phyloP scores from a whole-genome alignment of 2,888 invertebrate genomes.

The Ferrisia virgata region DNA sequence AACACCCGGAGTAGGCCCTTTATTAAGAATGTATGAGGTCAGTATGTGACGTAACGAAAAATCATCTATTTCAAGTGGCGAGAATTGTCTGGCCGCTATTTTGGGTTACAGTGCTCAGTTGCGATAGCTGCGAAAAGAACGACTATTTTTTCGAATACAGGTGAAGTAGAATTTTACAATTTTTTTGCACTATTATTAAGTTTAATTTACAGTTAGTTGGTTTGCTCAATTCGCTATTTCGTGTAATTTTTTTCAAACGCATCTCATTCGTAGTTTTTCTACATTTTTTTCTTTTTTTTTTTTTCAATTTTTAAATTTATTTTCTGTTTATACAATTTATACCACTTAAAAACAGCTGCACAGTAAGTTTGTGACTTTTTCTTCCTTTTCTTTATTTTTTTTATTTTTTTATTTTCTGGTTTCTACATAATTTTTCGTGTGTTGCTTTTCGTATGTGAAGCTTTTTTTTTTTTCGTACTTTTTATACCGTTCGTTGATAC shows the following conservation, averaged over 20 bases:
- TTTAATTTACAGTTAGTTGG: slow-evolving; percentile 7
- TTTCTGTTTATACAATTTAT: background rate
- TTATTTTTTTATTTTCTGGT: too few relatives aligned
- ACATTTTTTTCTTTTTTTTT: background rate
- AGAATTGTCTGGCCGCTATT: slow-evolving; percentile 31
- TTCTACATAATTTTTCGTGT: background rate
- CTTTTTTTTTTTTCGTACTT: background rate
- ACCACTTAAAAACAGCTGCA: background rate
- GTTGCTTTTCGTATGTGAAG: background rate
- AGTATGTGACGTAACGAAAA: slow-evolving; percentile 36
- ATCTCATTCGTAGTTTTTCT: background rate
- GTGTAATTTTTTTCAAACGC: background rate
- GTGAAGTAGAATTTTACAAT: slow-evolving; percentile 36
- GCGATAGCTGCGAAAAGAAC: slow-evolving; percentile 41
- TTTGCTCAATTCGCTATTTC: slow-evolving; percentile 21
- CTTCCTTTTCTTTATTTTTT: background rate
- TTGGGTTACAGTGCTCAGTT: slow-evolving; percentile 34
- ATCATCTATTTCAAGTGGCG: slow-evolving; percentile 35
- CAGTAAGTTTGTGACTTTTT: background rate
- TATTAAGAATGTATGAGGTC: slow-evolving; percentile 27
- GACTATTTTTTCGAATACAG: slow-evolving; percentile 35
- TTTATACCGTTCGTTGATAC: background rate
- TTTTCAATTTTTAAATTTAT: background rate
- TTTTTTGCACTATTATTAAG: slow-evolving; percentile 12
- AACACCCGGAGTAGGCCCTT: slow-evolving; percentile 31